Evolutionary conservation across 2,797 vertebrate genomes (phyloP).

Genomic region (Phaenicophaeus curvirostris): DNA sequence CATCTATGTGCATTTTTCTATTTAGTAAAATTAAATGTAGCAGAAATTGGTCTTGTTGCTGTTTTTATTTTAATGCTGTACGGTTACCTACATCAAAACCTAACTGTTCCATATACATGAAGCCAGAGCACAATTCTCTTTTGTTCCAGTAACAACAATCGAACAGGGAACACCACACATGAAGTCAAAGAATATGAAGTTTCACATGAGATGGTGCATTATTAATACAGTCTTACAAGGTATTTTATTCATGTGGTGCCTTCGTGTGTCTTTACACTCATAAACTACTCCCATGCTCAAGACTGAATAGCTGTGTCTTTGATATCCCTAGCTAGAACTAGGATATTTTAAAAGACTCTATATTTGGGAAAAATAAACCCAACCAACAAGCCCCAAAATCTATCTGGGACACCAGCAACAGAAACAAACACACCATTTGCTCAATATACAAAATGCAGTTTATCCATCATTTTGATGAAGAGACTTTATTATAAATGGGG

Average conservation of each 20-base stretch:
- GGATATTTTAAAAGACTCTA: neutral
- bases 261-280: neutral
- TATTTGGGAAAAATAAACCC: neutral
- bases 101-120: neutral
- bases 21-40: neutral
- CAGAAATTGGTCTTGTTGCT: neutral
- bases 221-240: neutral
- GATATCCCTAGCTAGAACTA: neutral
- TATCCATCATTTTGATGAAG: neutral
- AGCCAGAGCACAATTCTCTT: neutral
- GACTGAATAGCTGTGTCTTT: neutral
- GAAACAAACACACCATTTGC: neutral
- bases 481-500: neutral
- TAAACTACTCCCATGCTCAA: neutral
- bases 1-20: neutral
- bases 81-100: neutral
- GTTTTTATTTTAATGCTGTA: neutral
- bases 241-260: neutral
- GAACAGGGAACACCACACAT: neutral
- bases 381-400: neutral
- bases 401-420: neutral
- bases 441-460: neutral
- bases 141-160: neutral
- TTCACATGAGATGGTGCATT: neutral
- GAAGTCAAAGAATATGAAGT: neutral